Evolutionary conservation across 1,140 invertebrate species (phyloP), one percentile per base, ranked within the genome.

Genomic region (Microplitis mediator): DNA sequence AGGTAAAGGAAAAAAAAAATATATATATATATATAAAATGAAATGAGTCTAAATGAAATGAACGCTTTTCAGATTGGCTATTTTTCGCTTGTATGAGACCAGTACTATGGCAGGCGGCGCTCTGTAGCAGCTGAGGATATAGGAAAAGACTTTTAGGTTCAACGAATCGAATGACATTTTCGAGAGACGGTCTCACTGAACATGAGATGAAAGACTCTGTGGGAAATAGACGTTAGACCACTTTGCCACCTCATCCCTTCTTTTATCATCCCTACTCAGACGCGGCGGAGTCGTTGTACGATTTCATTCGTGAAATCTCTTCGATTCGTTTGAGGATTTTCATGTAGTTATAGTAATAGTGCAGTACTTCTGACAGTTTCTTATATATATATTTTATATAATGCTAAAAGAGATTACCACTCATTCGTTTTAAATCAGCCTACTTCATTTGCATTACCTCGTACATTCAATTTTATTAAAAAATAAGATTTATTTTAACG

Each of bases 151-250:
- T 50, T 64, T 50, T 64, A 64, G 36, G 56, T 64, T 63, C 39
- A 34, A 71, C 36, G 62, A 71, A 71, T 71, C 45, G 70, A 71
- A 71, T 71, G 62, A 71, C 62, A 71, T 71, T 65, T 71, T 71
- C 52, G 62, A 65, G 51, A 58, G 16, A 64, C 31, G 31, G 39
- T 58, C 50, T 71, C 62, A 61, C 62, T 64, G 50, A n/a, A 23
- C 39, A 64, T 14, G 51, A 71, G 62, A 71, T 71, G 52, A 71
- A 71, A 71, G 70, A 71, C 50, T 52, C 69, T 51, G 60, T 71
- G 45, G 69, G 61, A 71, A 71, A 71, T 71, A 64, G 69, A 71
- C 45, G 69, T 71, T 71, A 71, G 69, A 71, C 70, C 70, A 71
- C 70, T 71, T 71, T 71, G 70, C 50, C 36, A 71, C 60, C 50